These are phyloP conservation scores for Drosophila pegasa DNA, from an alignment of 2,888 invertebrate genomes.

Conservation along the genomic window DNA sequence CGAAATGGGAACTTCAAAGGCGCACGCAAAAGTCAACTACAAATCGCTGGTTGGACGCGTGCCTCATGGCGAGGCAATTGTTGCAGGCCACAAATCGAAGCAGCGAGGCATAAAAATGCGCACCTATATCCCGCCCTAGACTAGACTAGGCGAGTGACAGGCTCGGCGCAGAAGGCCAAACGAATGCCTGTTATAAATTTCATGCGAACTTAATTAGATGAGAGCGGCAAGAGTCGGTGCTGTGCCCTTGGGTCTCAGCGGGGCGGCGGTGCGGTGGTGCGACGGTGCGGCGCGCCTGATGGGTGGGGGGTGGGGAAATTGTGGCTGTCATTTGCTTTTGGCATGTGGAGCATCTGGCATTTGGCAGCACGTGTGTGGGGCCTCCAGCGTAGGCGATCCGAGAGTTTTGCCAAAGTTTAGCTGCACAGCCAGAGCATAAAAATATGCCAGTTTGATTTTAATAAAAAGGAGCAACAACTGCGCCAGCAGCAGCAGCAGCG, in stretches of 20 bases:
- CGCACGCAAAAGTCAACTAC: background rate
- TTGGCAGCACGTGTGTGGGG: conserved; percentile 24
- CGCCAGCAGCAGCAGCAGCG: conserved; percentile 9
- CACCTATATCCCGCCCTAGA: background rate
- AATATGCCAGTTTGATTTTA: conserved; percentile 49
- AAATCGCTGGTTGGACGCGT: background rate
- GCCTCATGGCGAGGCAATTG: background rate
- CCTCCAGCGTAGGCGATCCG: background rate
- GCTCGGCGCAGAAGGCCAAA: conserved; percentile 26
- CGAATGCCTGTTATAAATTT: conserved; percentile 45
- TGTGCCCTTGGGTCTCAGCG: background rate
- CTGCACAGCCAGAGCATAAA: conserved; percentile 16
- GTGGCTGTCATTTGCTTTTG: conserved; percentile 35
- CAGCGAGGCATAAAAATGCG: conserved; percentile 1
- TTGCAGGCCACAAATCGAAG: background rate
- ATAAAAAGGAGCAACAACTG: conserved; percentile 54
- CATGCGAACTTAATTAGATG: conserved; percentile 45
- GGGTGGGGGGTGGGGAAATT: background rate
- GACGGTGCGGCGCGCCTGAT: background rate
- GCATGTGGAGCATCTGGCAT: conserved; percentile 41
- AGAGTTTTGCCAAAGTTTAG: conserved; percentile 30
- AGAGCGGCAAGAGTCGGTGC: conserved; percentile 29
- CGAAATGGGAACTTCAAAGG: background rate
- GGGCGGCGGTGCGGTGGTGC: too few relatives aligned
- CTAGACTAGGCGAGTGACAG: conserved; percentile 13